phyloP scores from a whole-genome alignment of 2,888 invertebrate genomes.

The Andrena bucephala region DNA sequence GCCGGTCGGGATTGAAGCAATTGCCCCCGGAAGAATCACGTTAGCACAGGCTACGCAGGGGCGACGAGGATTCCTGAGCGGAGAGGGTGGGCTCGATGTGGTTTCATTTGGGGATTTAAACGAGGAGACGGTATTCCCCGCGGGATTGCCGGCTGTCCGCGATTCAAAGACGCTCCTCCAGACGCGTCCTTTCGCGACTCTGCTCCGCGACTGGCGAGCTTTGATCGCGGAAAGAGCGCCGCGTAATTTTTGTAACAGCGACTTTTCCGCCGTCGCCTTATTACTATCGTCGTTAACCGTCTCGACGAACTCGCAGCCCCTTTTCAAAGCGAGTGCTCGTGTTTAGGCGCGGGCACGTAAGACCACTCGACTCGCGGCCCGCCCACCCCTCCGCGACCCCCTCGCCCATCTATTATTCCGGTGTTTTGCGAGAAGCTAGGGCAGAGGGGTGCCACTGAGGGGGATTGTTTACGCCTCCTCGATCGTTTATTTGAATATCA shows the following conservation, averaged over 20 bases:
- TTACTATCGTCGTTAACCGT: conserved; percentile 52
- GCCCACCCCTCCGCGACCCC: conserved; percentile 7
- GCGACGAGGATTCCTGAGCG: not conserved
- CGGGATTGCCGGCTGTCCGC: not conserved
- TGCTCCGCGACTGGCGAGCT: not conserved
- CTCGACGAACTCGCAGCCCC: conserved; percentile 26
- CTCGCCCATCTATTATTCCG: conserved; percentile 33
- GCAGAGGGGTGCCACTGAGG: conserved; percentile 10
- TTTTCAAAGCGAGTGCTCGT: conserved; percentile 41
- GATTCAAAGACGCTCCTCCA: not conserved
- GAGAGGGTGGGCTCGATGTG: conserved; percentile 15
- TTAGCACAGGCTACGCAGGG: not conserved
- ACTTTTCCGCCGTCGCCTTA: conserved; percentile 31
- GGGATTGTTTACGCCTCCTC: conserved; percentile 39
- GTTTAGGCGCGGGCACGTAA: conserved; percentile 63
- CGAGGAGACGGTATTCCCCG: conserved; percentile 14
- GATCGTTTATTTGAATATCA: conserved; percentile 49
- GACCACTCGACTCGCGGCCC: conserved; percentile 44
- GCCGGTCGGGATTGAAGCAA: conserved; percentile 35
- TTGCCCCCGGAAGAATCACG: conserved; percentile 24
- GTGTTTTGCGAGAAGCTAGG: conserved; percentile 22
- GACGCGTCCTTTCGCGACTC: not conserved
- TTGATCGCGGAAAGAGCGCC: conserved; percentile 11
- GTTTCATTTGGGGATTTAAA: conserved; percentile 51
- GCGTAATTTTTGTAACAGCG: conserved; percentile 20